Base-by-base conservation (phyloP, 1,140 invertebrate species). In the Copidosoma floridanum region DNA sequence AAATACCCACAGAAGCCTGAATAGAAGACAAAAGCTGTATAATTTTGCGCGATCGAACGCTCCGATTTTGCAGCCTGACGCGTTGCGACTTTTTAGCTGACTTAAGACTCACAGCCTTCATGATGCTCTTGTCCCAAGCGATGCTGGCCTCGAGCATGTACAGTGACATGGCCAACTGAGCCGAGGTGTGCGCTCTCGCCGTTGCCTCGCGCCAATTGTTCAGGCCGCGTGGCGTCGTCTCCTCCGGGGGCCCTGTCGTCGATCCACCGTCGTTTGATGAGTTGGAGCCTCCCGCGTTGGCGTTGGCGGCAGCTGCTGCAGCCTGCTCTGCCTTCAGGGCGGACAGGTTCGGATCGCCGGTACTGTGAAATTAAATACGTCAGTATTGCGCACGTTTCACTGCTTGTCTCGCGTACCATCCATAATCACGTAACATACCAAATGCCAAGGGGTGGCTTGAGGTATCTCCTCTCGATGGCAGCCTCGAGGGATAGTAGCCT, bases 101-200 rank as follows among this genome's bases (percentile, higher is more conserved):
- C n/a, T 50, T 74, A 71, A 77, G 75, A 84, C 92, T 88, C 85
- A 96, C 93, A 82, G 95, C 95, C 87, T 97, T 97, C 95, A 98
- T 98, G 71, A 97, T 95, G 81, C 93, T 96, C 81, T 97, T 98
- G 80, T 98, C 95, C 95, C 95, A 98, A 23, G 95, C 94, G 68
- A 98, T 94, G 70, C 89, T 93, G 18, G 89, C 88, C 72, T 97
- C 94, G 23, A 98, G 83, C 65, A 93, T 90, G 68, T 93, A 91
- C 37, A 96, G 82, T 67, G 92, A 89, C 89, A 98, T 90, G 4
- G 93, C 91, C 10, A 98, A 81, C 72, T 97, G 94, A 1, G 94
- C 90, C 0, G 94, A 89, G 5, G 92, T 95, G 67, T 87, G 87
- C 20, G 91, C 89, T 24, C 88, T 85, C 1, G 85, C 79, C 0